Evolutionary conservation across 1,140 invertebrate genomes (phyloP).

Genomic region (Augochlora pura): DNA sequence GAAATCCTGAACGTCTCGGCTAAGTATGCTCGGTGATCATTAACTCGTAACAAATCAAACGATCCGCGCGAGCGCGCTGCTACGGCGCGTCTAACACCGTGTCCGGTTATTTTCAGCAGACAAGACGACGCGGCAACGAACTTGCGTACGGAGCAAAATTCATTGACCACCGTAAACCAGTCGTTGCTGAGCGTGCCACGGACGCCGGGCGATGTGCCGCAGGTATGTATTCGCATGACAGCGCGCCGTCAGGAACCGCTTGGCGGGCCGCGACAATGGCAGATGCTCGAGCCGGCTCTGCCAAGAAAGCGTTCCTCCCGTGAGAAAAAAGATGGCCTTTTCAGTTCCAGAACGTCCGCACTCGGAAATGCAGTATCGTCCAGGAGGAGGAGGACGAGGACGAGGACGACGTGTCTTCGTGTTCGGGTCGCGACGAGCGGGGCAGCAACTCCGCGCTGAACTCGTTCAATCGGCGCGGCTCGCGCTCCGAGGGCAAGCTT

Average conservation of each 20-base stretch:
- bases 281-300: not conserved
- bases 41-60: not conserved
- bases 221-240: conserved; percentile 76
- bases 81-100: not conserved
- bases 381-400: conserved; percentile 90
- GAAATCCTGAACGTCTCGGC: conserved; percentile 71
- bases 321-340: conserved; percentile 17
- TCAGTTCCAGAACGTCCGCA: conserved; percentile 79
- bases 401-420: conserved; percentile 81
- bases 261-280: not conserved
- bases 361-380: conserved; percentile 93
- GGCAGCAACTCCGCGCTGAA: conserved; percentile 77
- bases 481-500: conserved; percentile 83
- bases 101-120: conserved; percentile 59
- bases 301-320: not conserved
- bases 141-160: conserved; percentile 77
- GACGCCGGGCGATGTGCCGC: conserved; percentile 83
- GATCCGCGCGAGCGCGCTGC: not conserved
- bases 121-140: conserved; percentile 69
- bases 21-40: conserved; percentile 57
- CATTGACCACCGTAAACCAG: conserved; percentile 71
- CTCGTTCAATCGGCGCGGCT: conserved; percentile 80
- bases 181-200: conserved; percentile 82
- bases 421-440: conserved; percentile 81
- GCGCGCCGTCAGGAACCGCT: not conserved